phyloP scores from a whole-genome alignment of 2,113 vertebrate species.

The Scytalopus superciliaris region DNA sequence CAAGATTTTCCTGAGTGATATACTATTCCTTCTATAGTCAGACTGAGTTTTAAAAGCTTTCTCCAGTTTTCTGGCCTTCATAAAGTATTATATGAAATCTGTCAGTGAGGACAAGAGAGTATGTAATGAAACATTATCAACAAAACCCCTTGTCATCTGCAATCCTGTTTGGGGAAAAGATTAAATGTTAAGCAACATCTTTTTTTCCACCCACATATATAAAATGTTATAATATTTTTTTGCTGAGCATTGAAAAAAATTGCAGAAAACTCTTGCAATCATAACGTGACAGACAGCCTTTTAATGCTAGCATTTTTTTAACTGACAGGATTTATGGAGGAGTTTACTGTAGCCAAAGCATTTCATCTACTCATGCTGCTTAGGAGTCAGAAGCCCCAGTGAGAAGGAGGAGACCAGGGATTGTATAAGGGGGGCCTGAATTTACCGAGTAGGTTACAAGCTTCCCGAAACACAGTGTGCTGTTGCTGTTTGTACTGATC shows the following conservation, averaged over 20 bases:
- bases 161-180: not conserved
- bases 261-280: not conserved
- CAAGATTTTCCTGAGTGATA: not conserved
- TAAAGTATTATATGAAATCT: not conserved
- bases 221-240: not conserved
- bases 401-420: not conserved
- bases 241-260: not conserved
- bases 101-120: not conserved
- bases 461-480: not conserved
- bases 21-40: not conserved
- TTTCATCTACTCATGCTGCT: not conserved
- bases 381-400: not conserved
- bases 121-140: not conserved
- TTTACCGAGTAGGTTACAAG: not conserved
- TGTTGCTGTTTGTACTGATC: slow-evolving; percentile 3
- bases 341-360: not conserved
- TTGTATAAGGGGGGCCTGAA: not conserved
- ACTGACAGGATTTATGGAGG: accelerated
- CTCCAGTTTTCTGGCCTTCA: not conserved
- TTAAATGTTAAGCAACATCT: not conserved
- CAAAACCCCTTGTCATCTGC: not conserved
- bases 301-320: not conserved
- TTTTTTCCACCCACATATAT: not conserved
- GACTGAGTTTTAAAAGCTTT: not conserved
- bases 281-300: not conserved